Evolutionary conservation across 2,113 vertebrate genomes (phyloP).

Genomic region (Grammomys surdaster): DNA sequence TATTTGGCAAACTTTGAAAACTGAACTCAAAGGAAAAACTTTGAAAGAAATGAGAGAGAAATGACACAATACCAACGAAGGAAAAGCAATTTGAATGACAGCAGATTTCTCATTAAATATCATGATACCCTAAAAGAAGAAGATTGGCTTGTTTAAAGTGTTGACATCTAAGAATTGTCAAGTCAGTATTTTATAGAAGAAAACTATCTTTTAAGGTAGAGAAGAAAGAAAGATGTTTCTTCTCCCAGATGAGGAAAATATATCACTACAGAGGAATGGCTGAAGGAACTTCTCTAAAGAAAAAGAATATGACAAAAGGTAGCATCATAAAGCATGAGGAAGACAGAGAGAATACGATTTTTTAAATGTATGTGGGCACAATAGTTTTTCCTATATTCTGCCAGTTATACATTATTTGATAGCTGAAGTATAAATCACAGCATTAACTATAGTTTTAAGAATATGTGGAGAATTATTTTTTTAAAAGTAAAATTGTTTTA

Average conservation of each 20-base stretch:
- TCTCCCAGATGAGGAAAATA: neutral
- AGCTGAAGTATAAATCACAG: neutral
- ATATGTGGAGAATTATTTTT: neutral
- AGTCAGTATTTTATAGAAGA: neutral
- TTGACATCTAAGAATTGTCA: neutral
- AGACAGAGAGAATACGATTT: neutral
- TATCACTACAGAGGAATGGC: neutral
- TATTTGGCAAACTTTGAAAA: neutral
- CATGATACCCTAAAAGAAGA: neutral
- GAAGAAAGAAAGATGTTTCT: neutral
- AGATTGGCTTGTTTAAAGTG: neutral
- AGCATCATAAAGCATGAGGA: neutral
- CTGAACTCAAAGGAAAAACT: neutral
- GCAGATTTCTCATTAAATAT: neutral
- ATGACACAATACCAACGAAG: neutral
- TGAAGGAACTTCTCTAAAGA: neutral
- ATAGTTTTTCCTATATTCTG: neutral
- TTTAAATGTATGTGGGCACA: neutral
- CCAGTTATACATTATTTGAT: neutral
- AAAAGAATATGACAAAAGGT: neutral
- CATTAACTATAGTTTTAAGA: neutral
- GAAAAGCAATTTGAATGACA: neutral
- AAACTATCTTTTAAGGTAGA: neutral
- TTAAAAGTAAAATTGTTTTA: neutral
- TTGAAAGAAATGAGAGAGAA: neutral